A percentile compares a stretch with the other conserved stretches of the same genome.
These are phyloP conservation scores for Drosophila tristis DNA, from an alignment of 1,140 invertebrate genomes.

Conservation along the genomic window DNA sequence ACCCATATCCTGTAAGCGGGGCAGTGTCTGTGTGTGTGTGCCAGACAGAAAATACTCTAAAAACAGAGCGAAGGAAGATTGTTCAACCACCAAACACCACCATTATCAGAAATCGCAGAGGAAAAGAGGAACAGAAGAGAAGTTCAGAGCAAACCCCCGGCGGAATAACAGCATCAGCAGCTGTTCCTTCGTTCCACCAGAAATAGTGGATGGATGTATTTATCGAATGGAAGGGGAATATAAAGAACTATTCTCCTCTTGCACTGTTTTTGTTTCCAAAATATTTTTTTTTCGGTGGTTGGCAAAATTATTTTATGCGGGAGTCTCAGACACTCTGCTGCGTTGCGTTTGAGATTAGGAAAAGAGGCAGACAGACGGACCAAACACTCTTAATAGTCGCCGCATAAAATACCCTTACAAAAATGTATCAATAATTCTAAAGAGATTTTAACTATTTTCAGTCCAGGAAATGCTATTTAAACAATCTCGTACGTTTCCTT, in stretches of 20 bases:
- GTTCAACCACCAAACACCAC: constrained; percentile 65
- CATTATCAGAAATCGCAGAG: constrained; percentile 34
- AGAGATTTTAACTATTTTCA: neutral
- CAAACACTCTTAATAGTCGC: neutral
- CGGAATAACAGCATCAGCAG: constrained; percentile 39
- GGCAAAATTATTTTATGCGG: constrained; percentile 48
- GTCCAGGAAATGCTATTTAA: too few species aligned
- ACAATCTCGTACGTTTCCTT: too few species aligned
- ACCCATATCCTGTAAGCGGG: constrained; percentile 66
- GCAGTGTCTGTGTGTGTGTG: constrained; percentile 28
- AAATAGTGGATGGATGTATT: constrained; percentile 63
- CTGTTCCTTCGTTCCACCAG: constrained; percentile 26
- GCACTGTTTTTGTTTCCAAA: constrained; percentile 49
- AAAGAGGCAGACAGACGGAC: constrained; percentile 11
- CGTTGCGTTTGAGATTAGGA: constrained; percentile 54
- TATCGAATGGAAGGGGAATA: constrained; percentile 18
- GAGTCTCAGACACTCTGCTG: constrained; percentile 33
- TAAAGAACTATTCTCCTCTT: constrained; percentile 47
- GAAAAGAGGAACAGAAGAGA: constrained; percentile 21
- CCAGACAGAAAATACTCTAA: constrained; percentile 72
- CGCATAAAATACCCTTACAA: constrained; percentile 17
- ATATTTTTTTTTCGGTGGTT: constrained; percentile 60
- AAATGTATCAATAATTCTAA: neutral
- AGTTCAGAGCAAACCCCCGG: constrained; percentile 4
- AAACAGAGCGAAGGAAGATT: constrained; percentile 78